Conservation (phyloP, 2,888 invertebrate genomes). For the Parelbella ahira region DNA sequence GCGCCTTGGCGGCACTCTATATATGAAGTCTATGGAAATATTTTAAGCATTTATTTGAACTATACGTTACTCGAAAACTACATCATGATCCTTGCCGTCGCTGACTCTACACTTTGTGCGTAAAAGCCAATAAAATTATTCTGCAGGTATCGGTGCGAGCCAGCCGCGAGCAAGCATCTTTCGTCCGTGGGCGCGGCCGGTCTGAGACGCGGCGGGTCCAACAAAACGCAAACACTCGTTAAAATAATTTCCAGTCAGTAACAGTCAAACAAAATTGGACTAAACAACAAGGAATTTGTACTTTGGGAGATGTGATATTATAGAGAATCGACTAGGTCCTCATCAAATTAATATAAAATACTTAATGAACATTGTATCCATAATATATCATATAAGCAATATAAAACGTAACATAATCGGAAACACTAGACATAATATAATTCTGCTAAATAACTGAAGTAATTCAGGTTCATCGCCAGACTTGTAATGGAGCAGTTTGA, state of each 20-base stretch:
- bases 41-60: slow-evolving; percentile 51
- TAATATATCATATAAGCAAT: slow-evolving; percentile 80
- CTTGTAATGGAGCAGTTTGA: slow-evolving; percentile 47
- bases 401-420: slow-evolving; percentile 80
- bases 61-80: slow-evolving; percentile 31
- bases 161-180: slow-evolving; percentile 16
- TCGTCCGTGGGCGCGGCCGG: slow-evolving; percentile 26
- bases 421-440: slow-evolving; percentile 78
- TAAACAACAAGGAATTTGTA: slow-evolving; percentile 82
- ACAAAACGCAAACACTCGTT: slow-evolving; percentile 47
- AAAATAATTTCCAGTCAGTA: slow-evolving; percentile 78
- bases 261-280: slow-evolving; percentile 81
- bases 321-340: slow-evolving; percentile 81
- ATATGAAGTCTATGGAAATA: slow-evolving; percentile 42
- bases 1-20: slow-evolving; percentile 42
- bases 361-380: slow-evolving; percentile 78
- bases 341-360: slow-evolving; percentile 80
- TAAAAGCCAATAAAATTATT: slow-evolving; percentile 20
- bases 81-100: slow-evolving; percentile 30
- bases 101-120: slow-evolving; percentile 21
- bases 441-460: slow-evolving; percentile 79
- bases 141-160: slow-evolving; percentile 14
- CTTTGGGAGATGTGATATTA: slow-evolving; percentile 81
- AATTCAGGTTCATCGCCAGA: slow-evolving; percentile 60
- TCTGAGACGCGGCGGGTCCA: slow-evolving; percentile 30